Evolutionary conservation across 2,797 vertebrate species (phyloP).

Genomic region (Leptatherina wallacei): DNA sequence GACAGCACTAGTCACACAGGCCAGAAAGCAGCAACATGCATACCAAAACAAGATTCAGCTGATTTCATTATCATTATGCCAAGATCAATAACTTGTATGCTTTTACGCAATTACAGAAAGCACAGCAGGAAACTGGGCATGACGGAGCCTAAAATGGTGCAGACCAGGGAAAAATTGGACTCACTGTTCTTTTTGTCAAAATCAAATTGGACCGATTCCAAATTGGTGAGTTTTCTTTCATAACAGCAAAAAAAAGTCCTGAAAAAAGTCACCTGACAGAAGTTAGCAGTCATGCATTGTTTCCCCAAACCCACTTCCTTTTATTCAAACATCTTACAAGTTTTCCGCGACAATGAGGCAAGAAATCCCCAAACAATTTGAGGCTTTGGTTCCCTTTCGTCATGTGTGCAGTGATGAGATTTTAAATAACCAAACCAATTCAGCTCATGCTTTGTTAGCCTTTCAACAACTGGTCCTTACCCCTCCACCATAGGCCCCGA

Average conservation of each 20-base stretch:
- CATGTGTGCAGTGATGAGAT: not conserved
- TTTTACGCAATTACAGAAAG: constrained; percentile 24
- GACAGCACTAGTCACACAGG: not conserved
- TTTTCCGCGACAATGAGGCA: not conserved
- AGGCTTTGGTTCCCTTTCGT: not conserved
- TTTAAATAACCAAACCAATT: no score
- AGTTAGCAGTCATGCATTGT: not conserved
- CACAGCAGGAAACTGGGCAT: constrained; percentile 22
- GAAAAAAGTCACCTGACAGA: not conserved
- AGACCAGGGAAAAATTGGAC: constrained; percentile 10
- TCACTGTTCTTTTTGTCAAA: not conserved
- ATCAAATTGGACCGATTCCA: not conserved
- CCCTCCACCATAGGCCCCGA: constrained; percentile 63
- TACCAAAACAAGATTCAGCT: not conserved
- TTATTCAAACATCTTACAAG: not conserved
- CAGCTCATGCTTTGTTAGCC: not conserved
- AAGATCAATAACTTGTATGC: not conserved
- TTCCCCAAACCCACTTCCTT: not conserved
- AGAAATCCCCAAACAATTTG: not conserved
- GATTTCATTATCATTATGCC: not conserved
- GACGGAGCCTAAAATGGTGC: constrained; percentile 36
- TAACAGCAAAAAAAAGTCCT: constrained; percentile 6
- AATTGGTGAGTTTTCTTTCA: not conserved
- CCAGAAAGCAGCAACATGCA: not conserved
- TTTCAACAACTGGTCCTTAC: constrained; percentile 57